phyloP scores from a whole-genome alignment of 2,113 vertebrate genomes.

The Megatriorchis doriae region DNA sequence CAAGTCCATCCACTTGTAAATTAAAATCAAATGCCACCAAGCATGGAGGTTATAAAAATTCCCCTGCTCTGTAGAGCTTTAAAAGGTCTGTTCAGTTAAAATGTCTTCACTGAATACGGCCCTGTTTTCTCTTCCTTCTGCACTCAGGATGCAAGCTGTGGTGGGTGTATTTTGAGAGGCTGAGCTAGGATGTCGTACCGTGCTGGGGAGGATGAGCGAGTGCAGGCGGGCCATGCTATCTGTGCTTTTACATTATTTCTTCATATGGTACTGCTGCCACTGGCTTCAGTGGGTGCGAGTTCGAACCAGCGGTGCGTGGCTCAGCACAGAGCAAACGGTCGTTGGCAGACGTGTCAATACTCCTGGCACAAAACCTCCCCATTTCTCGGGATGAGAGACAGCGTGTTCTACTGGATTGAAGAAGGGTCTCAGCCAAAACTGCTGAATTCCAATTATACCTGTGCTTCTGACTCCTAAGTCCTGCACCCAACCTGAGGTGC shows the following conservation, averaged over 20 bases:
- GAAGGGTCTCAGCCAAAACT: neutral
- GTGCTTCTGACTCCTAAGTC: neutral
- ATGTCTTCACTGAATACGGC: neutral
- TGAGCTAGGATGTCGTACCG: neutral
- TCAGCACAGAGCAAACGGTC: neutral
- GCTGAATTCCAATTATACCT: neutral
- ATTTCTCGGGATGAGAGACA: neutral
- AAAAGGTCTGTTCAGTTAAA: conserved; percentile 55
- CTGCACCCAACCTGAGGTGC: no score
- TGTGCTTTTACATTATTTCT: neutral
- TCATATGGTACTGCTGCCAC: neutral
- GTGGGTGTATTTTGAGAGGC: neutral
- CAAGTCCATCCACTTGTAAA: conserved; percentile 40
- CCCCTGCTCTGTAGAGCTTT: neutral
- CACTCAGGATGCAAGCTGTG: neutral
- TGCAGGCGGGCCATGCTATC: neutral
- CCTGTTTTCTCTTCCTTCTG: neutral
- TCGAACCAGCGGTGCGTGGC: neutral
- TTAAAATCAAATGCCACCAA: conserved; percentile 54
- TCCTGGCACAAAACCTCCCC: neutral
- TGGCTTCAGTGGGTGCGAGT: neutral
- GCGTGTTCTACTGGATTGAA: neutral
- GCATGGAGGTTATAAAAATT: conserved; percentile 26
- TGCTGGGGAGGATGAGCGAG: neutral
- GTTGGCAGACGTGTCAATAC: neutral